Percentiles rank a stretch among this genome's conserved stretches.
These are phyloP conservation scores for Ciconia stormi DNA, from an alignment of 2,113 vertebrate genomes.

Conservation along the genomic window DNA sequence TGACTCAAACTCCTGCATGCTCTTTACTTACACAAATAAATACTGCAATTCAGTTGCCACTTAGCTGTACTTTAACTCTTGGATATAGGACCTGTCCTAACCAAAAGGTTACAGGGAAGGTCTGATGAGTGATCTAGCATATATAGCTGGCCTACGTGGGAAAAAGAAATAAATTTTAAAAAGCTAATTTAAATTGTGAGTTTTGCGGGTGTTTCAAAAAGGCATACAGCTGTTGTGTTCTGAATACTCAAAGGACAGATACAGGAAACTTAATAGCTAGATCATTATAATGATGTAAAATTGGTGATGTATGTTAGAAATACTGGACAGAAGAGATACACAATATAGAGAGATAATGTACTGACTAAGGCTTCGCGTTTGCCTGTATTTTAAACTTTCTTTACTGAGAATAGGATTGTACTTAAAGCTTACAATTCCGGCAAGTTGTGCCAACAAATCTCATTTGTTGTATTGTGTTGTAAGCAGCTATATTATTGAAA, in stretches of 20 bases:
- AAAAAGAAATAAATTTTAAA: neutral
- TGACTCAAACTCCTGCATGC: fast-evolving
- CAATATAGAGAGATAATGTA: neutral
- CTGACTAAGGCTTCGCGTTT: neutral
- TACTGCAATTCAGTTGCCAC: neutral
- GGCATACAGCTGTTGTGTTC: neutral
- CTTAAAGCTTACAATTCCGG: neutral
- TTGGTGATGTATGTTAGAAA: neutral
- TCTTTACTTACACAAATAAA: neutral
- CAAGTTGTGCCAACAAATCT: neutral
- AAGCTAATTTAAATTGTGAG: neutral
- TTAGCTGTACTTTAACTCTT: neutral
- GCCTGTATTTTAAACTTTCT: neutral
- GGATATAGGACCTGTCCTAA: fast-evolving
- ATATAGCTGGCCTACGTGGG: neutral
- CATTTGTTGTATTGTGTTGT: neutral
- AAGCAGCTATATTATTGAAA: neutral
- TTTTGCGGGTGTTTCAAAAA: neutral
- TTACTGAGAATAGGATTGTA: neutral
- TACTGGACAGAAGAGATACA: too few relatives aligned
- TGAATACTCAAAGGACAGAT: neutral
- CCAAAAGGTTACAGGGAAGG: neutral
- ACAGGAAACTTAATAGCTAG: neutral
- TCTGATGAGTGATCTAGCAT: neutral
- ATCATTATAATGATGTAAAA: neutral